Evolutionary conservation across 2,888 invertebrate species (phyloP).

Genomic region (Eurytoma adleriae): DNA sequence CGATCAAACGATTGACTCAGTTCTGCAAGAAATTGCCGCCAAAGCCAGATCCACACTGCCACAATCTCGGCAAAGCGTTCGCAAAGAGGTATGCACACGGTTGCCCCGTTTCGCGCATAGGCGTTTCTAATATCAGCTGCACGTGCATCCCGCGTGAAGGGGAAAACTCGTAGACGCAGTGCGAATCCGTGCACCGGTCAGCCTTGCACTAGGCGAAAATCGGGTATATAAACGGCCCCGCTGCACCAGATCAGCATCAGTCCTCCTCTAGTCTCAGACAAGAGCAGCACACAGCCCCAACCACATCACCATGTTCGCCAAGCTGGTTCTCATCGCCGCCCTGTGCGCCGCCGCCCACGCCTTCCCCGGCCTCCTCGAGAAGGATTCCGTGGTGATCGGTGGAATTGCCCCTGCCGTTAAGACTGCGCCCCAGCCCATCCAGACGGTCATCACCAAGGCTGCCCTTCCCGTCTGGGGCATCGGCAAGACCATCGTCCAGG

Average conservation of each 20-base stretch:
- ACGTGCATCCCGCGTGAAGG: no score
- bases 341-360: not conserved
- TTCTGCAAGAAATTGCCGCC: no score
- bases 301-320: not conserved
- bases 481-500: not conserved
- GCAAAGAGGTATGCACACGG: no score
- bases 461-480: not conserved
- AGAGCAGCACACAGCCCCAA: not conserved
- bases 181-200: not conserved
- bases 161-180: no score
- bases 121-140: no score
- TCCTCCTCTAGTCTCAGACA: conserved; percentile 1
- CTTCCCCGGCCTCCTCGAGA: not conserved
- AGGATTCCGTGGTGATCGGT: no score
- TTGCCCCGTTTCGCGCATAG: no score
- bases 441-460: not conserved
- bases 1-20: no score
- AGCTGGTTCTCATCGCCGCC: not conserved
- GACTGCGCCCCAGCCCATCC: not conserved
- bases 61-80: no score
- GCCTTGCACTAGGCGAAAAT: conserved; percentile 5
- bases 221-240: conserved; percentile 3
- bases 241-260: not conserved
- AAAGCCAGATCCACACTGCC: no score
- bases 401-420: not conserved